Percentiles rank a stretch among this genome's conserved stretches.
Evolutionary conservation across 2,113 vertebrate species (phyloP).

Genomic region (Polypterus bichir): DNA sequence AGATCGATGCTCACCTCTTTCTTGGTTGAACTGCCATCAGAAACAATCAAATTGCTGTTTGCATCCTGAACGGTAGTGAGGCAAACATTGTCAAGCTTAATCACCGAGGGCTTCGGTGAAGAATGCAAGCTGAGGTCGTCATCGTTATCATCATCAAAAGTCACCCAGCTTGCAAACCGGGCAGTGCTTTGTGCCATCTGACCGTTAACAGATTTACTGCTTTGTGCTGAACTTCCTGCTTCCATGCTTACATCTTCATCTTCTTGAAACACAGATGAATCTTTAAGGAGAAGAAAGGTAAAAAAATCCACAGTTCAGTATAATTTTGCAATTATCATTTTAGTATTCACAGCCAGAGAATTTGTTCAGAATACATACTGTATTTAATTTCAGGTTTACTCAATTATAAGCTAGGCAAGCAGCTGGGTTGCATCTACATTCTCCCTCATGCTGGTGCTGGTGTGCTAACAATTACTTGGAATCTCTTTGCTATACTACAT

Average conservation of each 20-base stretch:
- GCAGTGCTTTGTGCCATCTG: slow-evolving; percentile 39
- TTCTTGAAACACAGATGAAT: slow-evolving; percentile 58
- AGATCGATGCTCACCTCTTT: slow-evolving; percentile 54
- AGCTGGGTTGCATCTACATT: not conserved
- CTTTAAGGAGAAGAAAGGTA: slow-evolving; percentile 40
- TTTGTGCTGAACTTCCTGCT: slow-evolving; percentile 47
- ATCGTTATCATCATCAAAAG: slow-evolving; percentile 68
- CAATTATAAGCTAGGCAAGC: slow-evolving; percentile 4
- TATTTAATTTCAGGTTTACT: slow-evolving; percentile 7
- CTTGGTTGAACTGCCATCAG: slow-evolving; percentile 49
- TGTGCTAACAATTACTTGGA: no score
- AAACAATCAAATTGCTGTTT: slow-evolving; percentile 32
- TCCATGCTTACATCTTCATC: slow-evolving; percentile 76
- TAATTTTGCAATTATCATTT: not conserved
- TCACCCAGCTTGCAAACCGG: slow-evolving; percentile 73
- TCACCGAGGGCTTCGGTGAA: slow-evolving; percentile 32
- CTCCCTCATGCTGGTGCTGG: not conserved
- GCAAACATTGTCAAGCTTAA: slow-evolving; percentile 31
- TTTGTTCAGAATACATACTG: no score
- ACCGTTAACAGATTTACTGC: slow-evolving; percentile 44
- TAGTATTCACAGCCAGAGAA: no score
- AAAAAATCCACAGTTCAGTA: slow-evolving; percentile 25
- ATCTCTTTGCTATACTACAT: no score
- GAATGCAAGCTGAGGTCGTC: slow-evolving; percentile 25
- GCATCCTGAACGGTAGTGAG: slow-evolving; percentile 18